Evolutionary conservation across 2,888 invertebrate species (phyloP), one percentile per base, ranked within the genome.

Genomic region (Pheosia gnoma): DNA sequence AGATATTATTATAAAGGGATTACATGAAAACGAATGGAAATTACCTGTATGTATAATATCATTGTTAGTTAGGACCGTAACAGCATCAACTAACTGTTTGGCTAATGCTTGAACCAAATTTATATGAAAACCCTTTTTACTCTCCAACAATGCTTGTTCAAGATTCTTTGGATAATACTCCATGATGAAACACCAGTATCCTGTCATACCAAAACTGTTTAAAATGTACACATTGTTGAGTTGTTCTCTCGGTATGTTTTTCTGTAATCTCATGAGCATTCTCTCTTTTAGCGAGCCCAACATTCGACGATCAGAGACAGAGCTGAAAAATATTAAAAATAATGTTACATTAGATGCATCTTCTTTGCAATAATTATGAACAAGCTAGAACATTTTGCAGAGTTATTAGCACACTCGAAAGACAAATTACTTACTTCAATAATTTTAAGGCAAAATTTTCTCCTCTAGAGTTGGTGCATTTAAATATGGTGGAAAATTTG

Each of bases 1-100:
- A 25, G 25, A 25, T 25, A 25, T 25, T 1, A 25, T 25, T 25
- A 25, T n/a, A 47, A 11, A n/a, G 47, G 41, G 41, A 25, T 25
- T 41, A 41, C 41, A 41, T 41, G 41, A 41, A 41, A 41, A n/a
- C 47, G n/a, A n/a, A 47, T n/a, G 47, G 47, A 25, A 11, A 4
- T 4, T 82, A 89, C 91, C 87, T 69, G 86, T 74, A 70, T 91
- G 91, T 52, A 88, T 73, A 25, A 91, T 80, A 36, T 80, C 72
- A 41, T 82, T 76, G 43, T 75, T 77, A 39, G 78, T 83, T 62
- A 91, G 71, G 52, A 79, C 61, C 58, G 73, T 68, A 5, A 91
- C 79, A 37, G 90, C 91, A 38, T 77, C 67, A 0, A 87, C 75
- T 39, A 91, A 66, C 61, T 91, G 91, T 41, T 72, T 78, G 0